Evolutionary conservation across 2,888 invertebrate species (phyloP).

Genomic region (Acleris holmiana): DNA sequence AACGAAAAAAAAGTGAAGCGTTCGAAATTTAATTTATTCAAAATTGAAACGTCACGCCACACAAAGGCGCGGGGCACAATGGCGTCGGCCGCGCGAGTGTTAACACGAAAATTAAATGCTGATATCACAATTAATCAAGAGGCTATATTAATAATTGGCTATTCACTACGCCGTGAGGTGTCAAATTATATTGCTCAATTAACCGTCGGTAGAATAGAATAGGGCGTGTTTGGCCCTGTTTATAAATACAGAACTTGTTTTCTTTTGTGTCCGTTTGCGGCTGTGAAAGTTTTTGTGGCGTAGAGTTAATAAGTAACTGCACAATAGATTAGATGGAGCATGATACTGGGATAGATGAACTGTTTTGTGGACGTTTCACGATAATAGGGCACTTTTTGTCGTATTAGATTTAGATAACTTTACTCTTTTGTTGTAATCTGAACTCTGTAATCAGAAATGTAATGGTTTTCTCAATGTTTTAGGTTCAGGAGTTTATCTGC

Average conservation of each 20-base stretch:
- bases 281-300: conserved; percentile 34
- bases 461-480: no score
- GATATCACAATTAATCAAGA: conserved; percentile 85
- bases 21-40: conserved; percentile 85
- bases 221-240: conserved; percentile 71
- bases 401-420: neutral
- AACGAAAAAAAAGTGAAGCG: conserved; percentile 80
- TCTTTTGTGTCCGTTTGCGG: conserved; percentile 20
- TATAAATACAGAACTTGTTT: conserved; percentile 56
- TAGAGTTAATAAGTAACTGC: conserved; percentile 31
- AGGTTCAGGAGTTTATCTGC: no score
- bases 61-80: conserved; percentile 79
- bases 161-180: conserved; percentile 81
- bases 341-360: conserved; percentile 19
- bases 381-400: neutral
- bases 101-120: conserved; percentile 85
- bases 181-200: conserved; percentile 84
- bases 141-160: conserved; percentile 84
- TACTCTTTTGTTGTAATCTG: no score
- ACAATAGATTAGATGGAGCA: conserved; percentile 25
- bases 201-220: conserved; percentile 78
- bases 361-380: conserved; percentile 3
- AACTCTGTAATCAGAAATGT: no score
- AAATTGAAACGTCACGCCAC: conserved; percentile 83
- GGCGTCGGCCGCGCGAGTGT: conserved; percentile 71